Evolutionary conservation across 2,113 vertebrate genomes (phyloP), one percentile per base, ranked within the genome.

Genomic region (Lagopus muta): DNA sequence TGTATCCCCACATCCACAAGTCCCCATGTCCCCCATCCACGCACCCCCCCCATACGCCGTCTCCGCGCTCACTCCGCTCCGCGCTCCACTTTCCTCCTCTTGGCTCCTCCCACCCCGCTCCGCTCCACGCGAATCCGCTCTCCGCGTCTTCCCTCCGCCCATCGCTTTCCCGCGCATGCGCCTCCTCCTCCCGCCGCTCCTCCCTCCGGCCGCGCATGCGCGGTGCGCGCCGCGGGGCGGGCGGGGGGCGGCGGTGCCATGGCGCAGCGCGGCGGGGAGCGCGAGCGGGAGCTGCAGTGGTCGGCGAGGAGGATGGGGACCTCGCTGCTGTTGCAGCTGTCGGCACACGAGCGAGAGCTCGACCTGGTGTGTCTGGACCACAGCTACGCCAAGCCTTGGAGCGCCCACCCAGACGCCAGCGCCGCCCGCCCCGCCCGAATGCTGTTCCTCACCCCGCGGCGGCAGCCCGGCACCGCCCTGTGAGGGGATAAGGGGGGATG

Each of bases 371-470:
- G 98, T 92, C 96, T 99, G 89, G 99, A 99, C 91, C 99, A 99
- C 96, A 99, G 99, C 96, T 99, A 99, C 96, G 99, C 99, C 95
- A 99, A 99, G 73, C 99, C 99, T 1, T 99, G 99, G 99, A 99
- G 99, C 60, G 98, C 99, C 34, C 99, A 99, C 92, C 99, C 99
- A 1, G 99, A 99, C 77, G 99, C 99, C 95, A 99, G 99, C 96
- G 99, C 98, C 30, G 98, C 99, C 66, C 98, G 99, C 32, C 99
- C 99, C 60, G 98, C 99, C 2, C 98, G 99, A 36, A 98, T 98
- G 75, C 98, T 99, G 45, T 99, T 99, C 89, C 98, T 99, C 54
- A 98, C 98, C 2, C 98, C 98, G 5, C 97, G 98, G 27, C 97
- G 99, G 17, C 99, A 99, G 65, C 97, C 98, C 34, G 98, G 99